Percentiles rank a stretch among this genome's conserved stretches.
Evolutionary conservation across 2,113 vertebrate genomes (phyloP).

Genomic region (Heteronetta atricapilla): DNA sequence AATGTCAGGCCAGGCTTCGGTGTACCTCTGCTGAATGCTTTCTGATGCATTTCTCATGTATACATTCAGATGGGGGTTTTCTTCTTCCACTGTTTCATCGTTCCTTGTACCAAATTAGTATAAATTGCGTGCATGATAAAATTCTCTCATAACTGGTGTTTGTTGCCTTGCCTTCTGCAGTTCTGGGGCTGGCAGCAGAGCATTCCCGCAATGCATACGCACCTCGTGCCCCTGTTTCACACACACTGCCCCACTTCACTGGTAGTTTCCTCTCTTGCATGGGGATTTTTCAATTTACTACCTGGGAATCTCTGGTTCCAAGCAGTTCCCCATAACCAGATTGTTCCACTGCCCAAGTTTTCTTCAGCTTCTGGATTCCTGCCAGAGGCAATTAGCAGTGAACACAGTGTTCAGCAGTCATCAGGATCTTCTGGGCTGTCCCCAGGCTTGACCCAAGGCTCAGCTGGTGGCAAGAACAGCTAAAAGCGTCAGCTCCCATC

Average conservation of each 20-base stretch:
- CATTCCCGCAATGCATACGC: neutral
- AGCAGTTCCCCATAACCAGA: neutral
- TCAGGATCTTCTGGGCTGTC: neutral
- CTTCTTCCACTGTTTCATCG: neutral
- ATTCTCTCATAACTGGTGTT: neutral
- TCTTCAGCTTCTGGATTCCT: neutral
- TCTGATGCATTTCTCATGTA: neutral
- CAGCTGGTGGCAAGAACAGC: neutral
- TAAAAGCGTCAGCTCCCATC: neutral
- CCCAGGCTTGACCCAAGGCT: neutral
- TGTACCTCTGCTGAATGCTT: neutral
- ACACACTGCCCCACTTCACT: neutral
- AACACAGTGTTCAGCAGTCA: neutral
- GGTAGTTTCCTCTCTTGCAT: neutral
- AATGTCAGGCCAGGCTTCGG: neutral
- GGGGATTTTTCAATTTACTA: neutral
- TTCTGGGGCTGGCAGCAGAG: rapidly evolving
- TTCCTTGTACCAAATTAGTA: neutral
- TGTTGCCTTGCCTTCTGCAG: neutral
- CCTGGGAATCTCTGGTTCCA: neutral
- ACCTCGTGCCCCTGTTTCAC: neutral
- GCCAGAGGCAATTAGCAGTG: neutral
- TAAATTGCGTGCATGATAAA: neutral
- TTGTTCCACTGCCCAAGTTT: neutral
- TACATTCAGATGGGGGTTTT: neutral